A percentile compares a stretch with the other conserved stretches of the same genome.
Evolutionary conservation across 2,888 invertebrate genomes (phyloP).

Genomic region (Adelphocoris suturalis): DNA sequence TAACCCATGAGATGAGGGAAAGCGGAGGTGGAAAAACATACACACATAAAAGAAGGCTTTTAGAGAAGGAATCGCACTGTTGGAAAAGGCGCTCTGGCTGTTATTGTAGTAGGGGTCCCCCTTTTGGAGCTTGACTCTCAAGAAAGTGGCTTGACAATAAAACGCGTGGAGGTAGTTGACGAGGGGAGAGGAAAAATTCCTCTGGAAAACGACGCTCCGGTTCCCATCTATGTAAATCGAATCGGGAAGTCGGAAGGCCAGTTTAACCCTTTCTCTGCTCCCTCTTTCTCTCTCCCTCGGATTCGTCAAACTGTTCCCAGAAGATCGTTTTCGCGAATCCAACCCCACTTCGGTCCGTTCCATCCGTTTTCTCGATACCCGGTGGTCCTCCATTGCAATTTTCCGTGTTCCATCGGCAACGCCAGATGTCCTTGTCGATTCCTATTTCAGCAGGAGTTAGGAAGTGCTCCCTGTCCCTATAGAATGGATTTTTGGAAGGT

Average conservation of each 20-base stretch:
- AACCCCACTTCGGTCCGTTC: neutral
- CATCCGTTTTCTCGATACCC: neutral
- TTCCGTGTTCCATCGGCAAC: neutral
- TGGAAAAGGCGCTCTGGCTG: constrained; percentile 13
- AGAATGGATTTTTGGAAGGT: too few species aligned
- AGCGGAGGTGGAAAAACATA: constrained; percentile 43
- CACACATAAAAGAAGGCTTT: constrained; percentile 46
- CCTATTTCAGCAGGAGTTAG: too few species aligned
- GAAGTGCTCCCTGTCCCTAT: too few species aligned
- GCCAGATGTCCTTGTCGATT: too few species aligned
- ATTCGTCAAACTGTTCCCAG: constrained; percentile 2
- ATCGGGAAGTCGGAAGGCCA: constrained; percentile 29
- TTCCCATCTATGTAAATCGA: constrained; percentile 52
- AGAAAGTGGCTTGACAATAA: neutral
- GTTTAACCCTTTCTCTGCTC: neutral
- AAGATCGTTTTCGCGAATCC: neutral
- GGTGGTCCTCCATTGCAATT: neutral
- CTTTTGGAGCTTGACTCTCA: neutral
- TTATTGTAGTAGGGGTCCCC: constrained; percentile 1
- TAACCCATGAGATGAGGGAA: neutral
- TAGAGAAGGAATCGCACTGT: constrained; percentile 21
- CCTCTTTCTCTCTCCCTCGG: neutral
- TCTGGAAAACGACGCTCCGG: constrained; percentile 35
- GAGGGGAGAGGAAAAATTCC: constrained; percentile 16
- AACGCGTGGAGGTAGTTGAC: constrained; percentile 8